Evolutionary conservation across 2,888 invertebrate genomes (phyloP).

Genomic region (Hermodice carunculata): DNA sequence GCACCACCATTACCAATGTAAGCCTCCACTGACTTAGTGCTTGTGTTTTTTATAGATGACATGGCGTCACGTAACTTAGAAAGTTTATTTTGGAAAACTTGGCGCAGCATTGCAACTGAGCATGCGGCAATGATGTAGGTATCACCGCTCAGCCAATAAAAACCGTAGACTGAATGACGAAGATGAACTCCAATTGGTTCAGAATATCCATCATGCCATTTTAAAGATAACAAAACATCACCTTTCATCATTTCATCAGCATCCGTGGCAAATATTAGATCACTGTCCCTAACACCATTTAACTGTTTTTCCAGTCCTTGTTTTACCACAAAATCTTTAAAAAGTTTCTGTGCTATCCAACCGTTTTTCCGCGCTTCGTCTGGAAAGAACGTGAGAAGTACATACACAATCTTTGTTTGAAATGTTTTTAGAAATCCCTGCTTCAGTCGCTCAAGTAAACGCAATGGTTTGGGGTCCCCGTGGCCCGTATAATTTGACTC

Average conservation of each 20-base stretch:
- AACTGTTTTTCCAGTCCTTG: constrained; percentile 27
- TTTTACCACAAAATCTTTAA: constrained; percentile 16
- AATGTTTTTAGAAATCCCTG: constrained; percentile 71
- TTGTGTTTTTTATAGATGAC: too few species aligned
- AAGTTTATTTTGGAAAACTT: constrained; percentile 10
- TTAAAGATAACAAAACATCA: constrained; percentile 77
- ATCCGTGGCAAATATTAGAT: constrained; percentile 72
- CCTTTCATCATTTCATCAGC: constrained; percentile 76
- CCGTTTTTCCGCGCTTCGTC: constrained; percentile 45
- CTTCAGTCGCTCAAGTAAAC: constrained; percentile 71
- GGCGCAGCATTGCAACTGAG: constrained; percentile 16
- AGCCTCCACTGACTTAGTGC: too few species aligned
- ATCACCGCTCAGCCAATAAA: constrained; percentile 74
- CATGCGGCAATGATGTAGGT: constrained; percentile 11
- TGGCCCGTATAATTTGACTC: constrained; percentile 63
- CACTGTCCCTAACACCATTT: constrained; percentile 41
- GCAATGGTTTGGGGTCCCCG: constrained; percentile 55
- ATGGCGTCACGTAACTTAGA: constrained; percentile 7
- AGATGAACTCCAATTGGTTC: constrained; percentile 76
- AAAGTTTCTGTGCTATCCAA: constrained; percentile 51
- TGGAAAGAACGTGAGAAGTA: constrained; percentile 53
- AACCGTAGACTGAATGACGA: constrained; percentile 78
- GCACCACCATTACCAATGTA: too few species aligned
- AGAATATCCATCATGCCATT: constrained; percentile 78
- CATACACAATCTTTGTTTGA: constrained; percentile 74